These are phyloP conservation scores for Nannospalax galili DNA, from an alignment of 2,113 vertebrate species.

Conservation along the genomic window DNA sequence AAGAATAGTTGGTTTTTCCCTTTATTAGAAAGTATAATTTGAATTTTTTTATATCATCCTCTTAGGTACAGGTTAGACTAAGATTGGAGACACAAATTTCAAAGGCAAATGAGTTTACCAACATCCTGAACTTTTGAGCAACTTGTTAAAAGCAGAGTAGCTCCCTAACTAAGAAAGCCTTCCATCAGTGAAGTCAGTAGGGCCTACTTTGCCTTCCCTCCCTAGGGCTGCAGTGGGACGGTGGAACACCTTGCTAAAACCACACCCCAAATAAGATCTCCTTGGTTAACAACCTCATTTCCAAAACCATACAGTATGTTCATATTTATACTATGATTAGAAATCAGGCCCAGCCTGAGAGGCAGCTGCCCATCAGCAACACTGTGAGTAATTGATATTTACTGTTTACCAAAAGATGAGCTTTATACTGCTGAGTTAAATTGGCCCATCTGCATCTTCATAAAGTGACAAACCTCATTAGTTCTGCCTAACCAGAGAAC, in stretches of 20 bases:
- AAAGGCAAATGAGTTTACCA: conserved; percentile 80
- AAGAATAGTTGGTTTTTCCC: conserved; percentile 35
- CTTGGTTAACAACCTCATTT: conserved; percentile 48
- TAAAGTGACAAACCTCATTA: conserved; percentile 87
- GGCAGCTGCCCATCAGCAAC: conserved; percentile 60
- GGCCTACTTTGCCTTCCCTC: neutral
- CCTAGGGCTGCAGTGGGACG: neutral
- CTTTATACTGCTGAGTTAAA: conserved; percentile 84
- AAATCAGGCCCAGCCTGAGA: neutral
- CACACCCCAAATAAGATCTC: conserved; percentile 40
- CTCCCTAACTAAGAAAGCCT: neutral
- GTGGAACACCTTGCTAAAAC: conserved; percentile 38
- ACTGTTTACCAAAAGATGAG: conserved; percentile 81
- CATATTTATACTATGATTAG: conserved; percentile 1
- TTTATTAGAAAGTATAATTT: conserved; percentile 81
- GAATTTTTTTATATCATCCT: conserved; percentile 77
- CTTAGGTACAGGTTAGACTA: conserved; percentile 81
- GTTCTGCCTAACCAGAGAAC: conserved; percentile 84
- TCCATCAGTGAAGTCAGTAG: neutral
- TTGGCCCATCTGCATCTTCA: conserved; percentile 85
- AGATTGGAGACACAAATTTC: conserved; percentile 81
- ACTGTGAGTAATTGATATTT: conserved; percentile 77
- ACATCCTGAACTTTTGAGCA: conserved; percentile 60
- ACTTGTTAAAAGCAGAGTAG: conserved; percentile 55
- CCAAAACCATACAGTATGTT: conserved; percentile 45